Conservation (phyloP, 2,113 vertebrate genomes). For the Coryphaenoides rupestris region DNA sequence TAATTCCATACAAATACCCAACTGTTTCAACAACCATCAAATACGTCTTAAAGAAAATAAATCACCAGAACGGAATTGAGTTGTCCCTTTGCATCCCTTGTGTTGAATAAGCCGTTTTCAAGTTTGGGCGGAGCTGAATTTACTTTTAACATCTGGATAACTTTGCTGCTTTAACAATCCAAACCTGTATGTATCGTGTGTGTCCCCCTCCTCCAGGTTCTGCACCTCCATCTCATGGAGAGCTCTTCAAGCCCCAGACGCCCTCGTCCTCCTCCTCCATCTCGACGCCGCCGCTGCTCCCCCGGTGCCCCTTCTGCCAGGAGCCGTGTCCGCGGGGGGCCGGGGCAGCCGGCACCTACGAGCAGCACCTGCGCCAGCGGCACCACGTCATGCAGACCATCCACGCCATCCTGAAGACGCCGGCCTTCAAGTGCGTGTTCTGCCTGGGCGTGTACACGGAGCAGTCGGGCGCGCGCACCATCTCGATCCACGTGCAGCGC, state of each 20-base stretch:
- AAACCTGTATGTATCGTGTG: too few relatives aligned
- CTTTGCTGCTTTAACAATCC: too few relatives aligned
- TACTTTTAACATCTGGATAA: too few relatives aligned
- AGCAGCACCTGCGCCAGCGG: constrained; percentile 77
- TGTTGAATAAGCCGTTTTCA: too few relatives aligned
- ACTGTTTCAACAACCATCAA: too few relatives aligned
- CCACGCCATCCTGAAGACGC: constrained; percentile 81
- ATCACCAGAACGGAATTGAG: too few relatives aligned
- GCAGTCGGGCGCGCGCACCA: constrained; percentile 81
- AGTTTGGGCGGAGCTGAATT: too few relatives aligned
- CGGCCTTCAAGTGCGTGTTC: constrained; percentile 89
- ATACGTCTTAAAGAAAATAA: too few relatives aligned
- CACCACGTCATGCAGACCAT: constrained; percentile 85
- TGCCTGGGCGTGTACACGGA: constrained; percentile 86
- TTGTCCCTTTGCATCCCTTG: too few relatives aligned
- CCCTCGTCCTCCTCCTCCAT: constrained; percentile 18
- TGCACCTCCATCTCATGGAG: constrained; percentile 28
- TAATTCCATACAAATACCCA: too few relatives aligned
- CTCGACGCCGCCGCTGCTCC: too few relatives aligned
- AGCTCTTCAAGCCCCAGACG: constrained; percentile 44
- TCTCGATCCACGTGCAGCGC: constrained; percentile 81
- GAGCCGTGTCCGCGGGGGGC: constrained; percentile 57
- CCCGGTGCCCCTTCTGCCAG: constrained; percentile 80
- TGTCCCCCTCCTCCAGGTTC: background rate
- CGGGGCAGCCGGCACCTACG: constrained; percentile 69